Percentiles rank a stretch among this genome's conserved stretches.
These are phyloP conservation scores for Eurystomus glaucurus DNA, from an alignment of 2,797 vertebrate genomes.

Conservation along the genomic window DNA sequence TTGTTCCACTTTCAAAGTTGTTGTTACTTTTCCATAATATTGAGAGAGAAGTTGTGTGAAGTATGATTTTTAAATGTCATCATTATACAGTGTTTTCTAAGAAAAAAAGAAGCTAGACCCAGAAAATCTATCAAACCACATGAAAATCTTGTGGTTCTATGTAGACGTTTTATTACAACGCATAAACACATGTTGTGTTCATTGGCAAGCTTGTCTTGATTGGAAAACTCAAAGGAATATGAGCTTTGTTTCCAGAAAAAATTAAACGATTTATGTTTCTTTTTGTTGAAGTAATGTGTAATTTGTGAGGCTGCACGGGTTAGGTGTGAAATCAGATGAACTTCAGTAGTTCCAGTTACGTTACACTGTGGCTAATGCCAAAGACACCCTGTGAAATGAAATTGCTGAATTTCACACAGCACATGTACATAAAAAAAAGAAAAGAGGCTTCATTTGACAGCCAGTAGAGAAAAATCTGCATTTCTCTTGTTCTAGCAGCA, in stretches of 20 bases:
- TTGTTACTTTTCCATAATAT: neutral
- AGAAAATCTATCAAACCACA: neutral
- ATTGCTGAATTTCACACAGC: slow-evolving; percentile 58
- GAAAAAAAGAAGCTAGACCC: neutral
- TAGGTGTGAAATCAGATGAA: slow-evolving; percentile 76
- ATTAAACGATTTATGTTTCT: neutral
- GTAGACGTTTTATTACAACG: neutral
- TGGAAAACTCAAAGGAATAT: neutral
- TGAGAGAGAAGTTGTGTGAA: neutral
- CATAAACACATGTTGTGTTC: fast-evolving
- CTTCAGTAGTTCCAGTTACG: slow-evolving; percentile 42
- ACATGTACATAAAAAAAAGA: slow-evolving; percentile 12
- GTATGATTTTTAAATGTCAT: neutral
- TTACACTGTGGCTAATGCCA: slow-evolving; percentile 70
- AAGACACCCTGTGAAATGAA: slow-evolving; percentile 73
- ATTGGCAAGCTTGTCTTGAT: neutral
- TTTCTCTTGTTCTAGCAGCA: slow-evolving; percentile 43
- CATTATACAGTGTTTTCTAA: neutral
- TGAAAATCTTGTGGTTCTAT: neutral
- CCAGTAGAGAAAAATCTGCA: slow-evolving; percentile 26
- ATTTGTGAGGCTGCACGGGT: slow-evolving; percentile 35
- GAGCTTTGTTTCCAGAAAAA: neutral
- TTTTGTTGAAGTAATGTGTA: neutral
- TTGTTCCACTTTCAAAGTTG: neutral
- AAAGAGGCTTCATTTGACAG: slow-evolving; percentile 46